phyloP scores from a whole-genome alignment of 2,888 invertebrate genomes.

The Exephanes ischioxanthus region DNA sequence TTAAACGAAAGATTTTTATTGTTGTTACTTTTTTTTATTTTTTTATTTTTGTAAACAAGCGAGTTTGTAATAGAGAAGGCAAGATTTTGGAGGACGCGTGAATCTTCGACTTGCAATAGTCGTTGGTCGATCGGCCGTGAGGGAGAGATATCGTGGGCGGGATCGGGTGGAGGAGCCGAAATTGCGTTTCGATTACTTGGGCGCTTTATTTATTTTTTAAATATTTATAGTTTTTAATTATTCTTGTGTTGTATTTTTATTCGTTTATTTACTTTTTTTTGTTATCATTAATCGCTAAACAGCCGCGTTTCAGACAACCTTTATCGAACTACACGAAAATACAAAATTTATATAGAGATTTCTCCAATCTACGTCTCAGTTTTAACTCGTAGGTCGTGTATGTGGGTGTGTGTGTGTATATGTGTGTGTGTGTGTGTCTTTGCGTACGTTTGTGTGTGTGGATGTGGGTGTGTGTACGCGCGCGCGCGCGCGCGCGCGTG shows the following conservation, averaged over 20 bases:
- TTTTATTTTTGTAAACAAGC: not conserved
- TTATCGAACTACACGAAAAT: slow-evolving; percentile 68
- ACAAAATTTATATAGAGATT: slow-evolving; percentile 69
- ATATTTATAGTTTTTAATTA: slow-evolving; percentile 27
- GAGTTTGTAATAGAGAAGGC: slow-evolving; percentile 13
- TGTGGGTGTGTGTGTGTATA: slow-evolving; percentile 55
- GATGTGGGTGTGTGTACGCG: slow-evolving; percentile 20
- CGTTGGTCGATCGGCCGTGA: slow-evolving; percentile 54
- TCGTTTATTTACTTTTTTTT: slow-evolving; percentile 51
- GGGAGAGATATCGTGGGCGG: not conserved
- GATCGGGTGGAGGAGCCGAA: slow-evolving; percentile 17
- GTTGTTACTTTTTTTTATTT: slow-evolving; percentile 15
- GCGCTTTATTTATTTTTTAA: not conserved
- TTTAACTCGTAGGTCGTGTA: slow-evolving; percentile 39
- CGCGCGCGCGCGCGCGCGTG: no score
- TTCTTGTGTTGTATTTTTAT: slow-evolving; percentile 44
- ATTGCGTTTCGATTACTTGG: slow-evolving; percentile 33
- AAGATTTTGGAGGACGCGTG: slow-evolving; percentile 53
- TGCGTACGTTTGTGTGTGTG: slow-evolving; percentile 29
- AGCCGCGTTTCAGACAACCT: slow-evolving; percentile 54
- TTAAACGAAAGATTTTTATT: not conserved
- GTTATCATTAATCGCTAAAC: slow-evolving; percentile 62
- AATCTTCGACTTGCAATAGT: slow-evolving; percentile 51
- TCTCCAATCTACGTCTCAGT: slow-evolving; percentile 55
- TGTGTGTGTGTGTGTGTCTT: not conserved